Percentiles rank a stretch among this genome's conserved stretches.
Evolutionary conservation across 2,113 vertebrate genomes (phyloP).

Genomic region (Lophotis ruficrista): DNA sequence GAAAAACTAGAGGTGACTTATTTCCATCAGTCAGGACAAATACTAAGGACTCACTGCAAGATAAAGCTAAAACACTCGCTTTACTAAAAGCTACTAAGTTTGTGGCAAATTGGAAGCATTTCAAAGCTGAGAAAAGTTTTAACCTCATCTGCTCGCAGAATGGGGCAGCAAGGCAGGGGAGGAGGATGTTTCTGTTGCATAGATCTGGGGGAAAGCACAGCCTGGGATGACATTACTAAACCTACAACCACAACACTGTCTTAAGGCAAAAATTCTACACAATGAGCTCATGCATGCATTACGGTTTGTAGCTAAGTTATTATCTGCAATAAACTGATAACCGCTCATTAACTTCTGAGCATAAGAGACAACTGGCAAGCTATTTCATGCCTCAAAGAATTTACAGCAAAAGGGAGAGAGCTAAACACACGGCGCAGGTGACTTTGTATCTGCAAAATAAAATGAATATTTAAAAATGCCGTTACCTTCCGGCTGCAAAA

Average conservation of each 20-base stretch:
- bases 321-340: conserved; percentile 75
- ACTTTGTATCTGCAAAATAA: conserved; percentile 71
- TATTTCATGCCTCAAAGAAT: conserved; percentile 80
- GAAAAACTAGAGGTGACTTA: neutral
- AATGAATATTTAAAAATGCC: conserved; percentile 54
- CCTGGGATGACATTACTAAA: neutral
- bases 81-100: neutral
- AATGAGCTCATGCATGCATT: conserved; percentile 59
- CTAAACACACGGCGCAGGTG: conserved; percentile 51
- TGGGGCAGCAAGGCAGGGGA: neutral
- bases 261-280: conserved; percentile 62
- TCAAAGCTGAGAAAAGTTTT: neutral
- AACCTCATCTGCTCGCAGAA: neutral
- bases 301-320: conserved; percentile 55
- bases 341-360: conserved; percentile 73
- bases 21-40: neutral
- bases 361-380: conserved; percentile 73
- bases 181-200: neutral
- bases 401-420: conserved; percentile 70
- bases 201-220: neutral
- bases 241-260: conserved; percentile 8
- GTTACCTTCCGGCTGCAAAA: conserved; percentile 42
- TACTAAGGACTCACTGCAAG: neutral
- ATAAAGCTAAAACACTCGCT: neutral
- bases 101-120: neutral